Evolutionary conservation across 2,113 vertebrate species (phyloP).

Genomic region (Ictalurus punctatus): DNA sequence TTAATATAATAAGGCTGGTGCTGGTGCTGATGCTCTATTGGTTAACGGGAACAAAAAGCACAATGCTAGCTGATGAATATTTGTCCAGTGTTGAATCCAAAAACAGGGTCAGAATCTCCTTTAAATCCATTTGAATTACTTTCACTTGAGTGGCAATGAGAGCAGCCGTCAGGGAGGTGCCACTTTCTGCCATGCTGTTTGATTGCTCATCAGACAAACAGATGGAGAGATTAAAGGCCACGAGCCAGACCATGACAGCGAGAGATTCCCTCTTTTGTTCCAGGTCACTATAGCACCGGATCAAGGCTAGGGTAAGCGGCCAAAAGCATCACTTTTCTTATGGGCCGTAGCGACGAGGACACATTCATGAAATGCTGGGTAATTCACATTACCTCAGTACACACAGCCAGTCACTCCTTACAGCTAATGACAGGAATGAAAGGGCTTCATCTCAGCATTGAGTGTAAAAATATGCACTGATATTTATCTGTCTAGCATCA

Average conservation of each 20-base stretch:
- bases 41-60: slow-evolving; percentile 32
- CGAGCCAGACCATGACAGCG: slow-evolving; percentile 63
- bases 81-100: slow-evolving; percentile 46
- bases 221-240: slow-evolving; percentile 54
- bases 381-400: neutral
- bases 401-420: neutral
- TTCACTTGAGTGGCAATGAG: slow-evolving; percentile 70
- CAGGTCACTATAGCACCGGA: slow-evolving; percentile 31
- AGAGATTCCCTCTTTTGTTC: slow-evolving; percentile 59
- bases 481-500: neutral
- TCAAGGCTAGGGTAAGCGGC: slow-evolving; percentile 32
- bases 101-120: slow-evolving; percentile 54
- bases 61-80: slow-evolving; percentile 43
- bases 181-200: slow-evolving; percentile 67
- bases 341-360: neutral
- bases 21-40: slow-evolving; percentile 8
- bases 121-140: slow-evolving; percentile 74
- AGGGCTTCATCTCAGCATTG: neutral
- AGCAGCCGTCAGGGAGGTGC: slow-evolving; percentile 60
- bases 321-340: slow-evolving; percentile 33
- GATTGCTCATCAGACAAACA: slow-evolving; percentile 59
- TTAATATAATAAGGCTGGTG: slow-evolving; percentile 23
- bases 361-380: neutral
- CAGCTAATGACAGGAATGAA: neutral
- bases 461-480: neutral